Conservation (phyloP, 2,113 vertebrate species). For the Empidonax traillii region DNA sequence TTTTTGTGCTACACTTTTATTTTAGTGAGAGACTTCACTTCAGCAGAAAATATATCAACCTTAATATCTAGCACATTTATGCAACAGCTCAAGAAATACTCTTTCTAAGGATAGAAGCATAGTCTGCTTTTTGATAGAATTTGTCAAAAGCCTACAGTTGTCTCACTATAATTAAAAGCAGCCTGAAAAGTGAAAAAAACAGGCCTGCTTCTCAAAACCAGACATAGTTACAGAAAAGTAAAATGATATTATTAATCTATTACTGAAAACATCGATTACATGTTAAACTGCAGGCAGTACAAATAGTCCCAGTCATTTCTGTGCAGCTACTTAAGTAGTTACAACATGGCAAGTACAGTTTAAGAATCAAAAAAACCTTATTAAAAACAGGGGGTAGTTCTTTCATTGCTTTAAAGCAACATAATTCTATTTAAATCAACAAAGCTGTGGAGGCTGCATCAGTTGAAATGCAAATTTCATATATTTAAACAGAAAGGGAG, state of each 20-base stretch:
- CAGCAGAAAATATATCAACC: not conserved
- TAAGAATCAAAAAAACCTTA: not conserved
- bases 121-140: not conserved
- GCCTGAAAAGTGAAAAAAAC: not conserved
- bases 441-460: not conserved
- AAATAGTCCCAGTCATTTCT: not conserved
- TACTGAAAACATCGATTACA: not conserved
- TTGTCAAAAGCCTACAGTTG: not conserved
- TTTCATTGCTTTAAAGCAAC: not conserved
- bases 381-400: not conserved
- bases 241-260: not conserved
- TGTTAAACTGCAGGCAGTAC: not conserved
- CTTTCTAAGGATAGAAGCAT: not conserved
- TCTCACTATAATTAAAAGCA: not conserved
- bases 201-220: not conserved
- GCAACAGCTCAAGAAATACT: not conserved
- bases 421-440: not conserved
- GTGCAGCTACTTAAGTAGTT: not conserved
- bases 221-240: not conserved
- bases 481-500: not conserved
- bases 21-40: not conserved
- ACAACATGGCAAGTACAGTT: not conserved
- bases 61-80: not conserved
- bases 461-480: not conserved
- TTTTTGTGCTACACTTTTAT: not conserved